Evolutionary conservation across 37 sponge, comb jelly and placozoan species (phyloP).

Genomic region (Eunapius fragilis): DNA sequence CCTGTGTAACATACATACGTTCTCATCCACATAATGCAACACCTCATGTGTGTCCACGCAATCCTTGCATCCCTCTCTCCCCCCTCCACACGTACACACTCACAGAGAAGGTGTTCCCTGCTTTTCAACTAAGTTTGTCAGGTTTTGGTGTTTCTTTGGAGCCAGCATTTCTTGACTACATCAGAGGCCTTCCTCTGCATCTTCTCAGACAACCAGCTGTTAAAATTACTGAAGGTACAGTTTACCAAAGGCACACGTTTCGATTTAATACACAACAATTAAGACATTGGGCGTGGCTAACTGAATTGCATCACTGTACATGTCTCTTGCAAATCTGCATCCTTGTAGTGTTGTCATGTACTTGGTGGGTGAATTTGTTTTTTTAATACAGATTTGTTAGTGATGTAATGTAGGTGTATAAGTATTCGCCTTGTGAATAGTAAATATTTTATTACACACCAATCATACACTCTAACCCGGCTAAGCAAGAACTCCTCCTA

Average conservation of each 20-base stretch:
- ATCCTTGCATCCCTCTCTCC: neutral
- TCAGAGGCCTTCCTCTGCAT: conserved; percentile 23
- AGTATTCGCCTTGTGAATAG: too few species aligned
- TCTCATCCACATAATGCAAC: too few species aligned
- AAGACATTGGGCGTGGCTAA: neutral
- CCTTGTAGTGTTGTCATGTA: too few species aligned
- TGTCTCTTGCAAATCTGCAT: too few species aligned
- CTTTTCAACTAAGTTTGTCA: conserved; percentile 18
- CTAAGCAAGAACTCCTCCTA: too few species aligned
- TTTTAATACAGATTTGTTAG: too few species aligned
- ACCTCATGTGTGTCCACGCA: neutral
- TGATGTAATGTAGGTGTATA: too few species aligned
- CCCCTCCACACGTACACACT: too few species aligned
- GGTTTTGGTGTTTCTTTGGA: conserved; percentile 32
- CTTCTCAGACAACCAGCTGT: neutral
- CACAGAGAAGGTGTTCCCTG: conserved; percentile 30
- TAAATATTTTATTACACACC: too few species aligned
- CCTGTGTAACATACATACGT: neutral
- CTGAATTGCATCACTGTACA: too few species aligned
- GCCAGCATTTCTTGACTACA: conserved; percentile 12
- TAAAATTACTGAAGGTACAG: neutral
- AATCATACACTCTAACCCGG: too few species aligned
- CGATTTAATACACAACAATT: neutral
- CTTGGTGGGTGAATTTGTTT: too few species aligned
- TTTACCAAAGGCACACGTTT: neutral